Conservation (phyloP, 1,140 invertebrate species). For the Physella acuta region DNA sequence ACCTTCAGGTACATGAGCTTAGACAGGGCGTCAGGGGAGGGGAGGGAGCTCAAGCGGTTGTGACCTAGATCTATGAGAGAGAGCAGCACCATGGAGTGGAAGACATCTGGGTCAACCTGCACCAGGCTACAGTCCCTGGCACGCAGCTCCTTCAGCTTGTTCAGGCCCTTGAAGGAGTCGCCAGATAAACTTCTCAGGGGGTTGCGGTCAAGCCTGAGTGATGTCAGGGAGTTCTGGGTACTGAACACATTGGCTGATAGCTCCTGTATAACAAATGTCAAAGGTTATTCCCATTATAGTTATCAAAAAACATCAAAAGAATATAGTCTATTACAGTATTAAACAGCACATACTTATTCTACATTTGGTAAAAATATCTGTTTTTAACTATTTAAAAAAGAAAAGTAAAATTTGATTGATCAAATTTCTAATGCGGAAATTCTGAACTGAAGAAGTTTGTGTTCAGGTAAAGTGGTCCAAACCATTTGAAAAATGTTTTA, state of each 20-base stretch:
- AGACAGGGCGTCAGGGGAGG: conserved; percentile 23
- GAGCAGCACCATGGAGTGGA: conserved; percentile 31
- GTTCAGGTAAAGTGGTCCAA: too few species aligned
- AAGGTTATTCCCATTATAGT: too few species aligned
- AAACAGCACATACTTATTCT: too few species aligned
- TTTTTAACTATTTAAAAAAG: too few species aligned
- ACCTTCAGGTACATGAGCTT: conserved; percentile 28
- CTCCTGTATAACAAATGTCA: conserved; percentile 13
- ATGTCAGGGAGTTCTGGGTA: conserved; percentile 27
- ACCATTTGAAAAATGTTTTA: too few species aligned
- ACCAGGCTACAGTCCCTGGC: conserved; percentile 36
- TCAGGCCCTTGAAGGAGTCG: conserved; percentile 34
- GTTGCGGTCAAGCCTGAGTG: conserved; percentile 39
- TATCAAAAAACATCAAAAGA: too few species aligned
- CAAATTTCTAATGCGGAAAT: too few species aligned
- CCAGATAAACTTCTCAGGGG: conserved; percentile 33
- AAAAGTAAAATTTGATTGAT: too few species aligned
- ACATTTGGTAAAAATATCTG: too few species aligned
- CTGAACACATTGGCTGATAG: conserved; percentile 30
- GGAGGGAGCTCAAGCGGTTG: conserved; percentile 34
- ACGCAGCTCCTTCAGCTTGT: conserved; percentile 29
- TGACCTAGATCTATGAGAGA: conserved; percentile 34
- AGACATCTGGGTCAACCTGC: conserved; percentile 32
- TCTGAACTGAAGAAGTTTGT: too few species aligned
- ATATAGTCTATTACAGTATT: too few species aligned